Evolutionary conservation across 2,888 invertebrate species (phyloP).

Genomic region (Nemoura dubitans): DNA sequence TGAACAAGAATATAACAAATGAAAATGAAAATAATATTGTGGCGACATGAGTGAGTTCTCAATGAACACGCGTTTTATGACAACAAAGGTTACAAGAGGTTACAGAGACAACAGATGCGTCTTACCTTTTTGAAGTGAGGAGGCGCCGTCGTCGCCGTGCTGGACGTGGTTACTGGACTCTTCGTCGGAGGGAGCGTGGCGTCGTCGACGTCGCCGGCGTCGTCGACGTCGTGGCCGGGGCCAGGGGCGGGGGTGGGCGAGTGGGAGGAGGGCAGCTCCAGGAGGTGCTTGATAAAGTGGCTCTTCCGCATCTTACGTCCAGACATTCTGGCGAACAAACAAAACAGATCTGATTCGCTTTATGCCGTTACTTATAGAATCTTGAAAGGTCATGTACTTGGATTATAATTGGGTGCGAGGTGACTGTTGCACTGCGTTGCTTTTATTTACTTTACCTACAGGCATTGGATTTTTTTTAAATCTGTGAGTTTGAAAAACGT

Average conservation of each 20-base stretch:
- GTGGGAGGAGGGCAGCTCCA: constrained; percentile 62
- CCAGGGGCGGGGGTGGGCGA: constrained; percentile 51
- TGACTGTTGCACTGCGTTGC: too few relatives aligned
- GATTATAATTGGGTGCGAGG: too few relatives aligned
- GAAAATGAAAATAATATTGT: too few relatives aligned
- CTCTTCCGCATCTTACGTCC: constrained; percentile 63
- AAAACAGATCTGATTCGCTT: not conserved
- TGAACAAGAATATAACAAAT: too few relatives aligned
- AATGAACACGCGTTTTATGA: too few relatives aligned
- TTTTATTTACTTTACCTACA: too few relatives aligned
- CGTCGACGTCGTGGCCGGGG: constrained; percentile 58
- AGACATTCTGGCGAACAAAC: constrained; percentile 58
- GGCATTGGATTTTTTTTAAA: too few relatives aligned
- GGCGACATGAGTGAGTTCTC: too few relatives aligned
- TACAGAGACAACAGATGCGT: too few relatives aligned
- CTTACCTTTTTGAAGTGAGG: constrained; percentile 61
- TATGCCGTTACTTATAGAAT: not conserved
- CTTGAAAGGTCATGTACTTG: not conserved
- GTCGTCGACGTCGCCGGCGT: constrained; percentile 56
- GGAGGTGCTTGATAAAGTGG: constrained; percentile 65
- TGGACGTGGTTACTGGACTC: not conserved
- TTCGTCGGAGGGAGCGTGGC: constrained; percentile 54
- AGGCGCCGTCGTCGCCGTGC: constrained; percentile 40
- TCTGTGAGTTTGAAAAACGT: too few relatives aligned
- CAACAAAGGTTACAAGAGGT: too few relatives aligned